Conservation (phyloP, 2,113 vertebrate genomes). For the Gymnobelideus leadbeateri region DNA sequence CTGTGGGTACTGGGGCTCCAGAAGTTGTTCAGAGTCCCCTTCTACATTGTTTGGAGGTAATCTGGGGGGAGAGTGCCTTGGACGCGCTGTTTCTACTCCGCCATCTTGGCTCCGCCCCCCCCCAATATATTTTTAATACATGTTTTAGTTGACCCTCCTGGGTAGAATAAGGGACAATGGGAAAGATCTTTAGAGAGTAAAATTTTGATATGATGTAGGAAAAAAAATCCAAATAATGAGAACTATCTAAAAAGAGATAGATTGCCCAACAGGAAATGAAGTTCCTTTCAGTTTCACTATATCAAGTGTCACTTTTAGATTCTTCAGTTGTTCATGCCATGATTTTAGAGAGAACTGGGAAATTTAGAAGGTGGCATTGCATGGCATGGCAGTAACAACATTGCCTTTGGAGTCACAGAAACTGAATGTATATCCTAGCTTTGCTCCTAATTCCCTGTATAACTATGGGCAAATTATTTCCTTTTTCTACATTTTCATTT, state of each 20-base stretch:
- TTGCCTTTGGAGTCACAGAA: neutral
- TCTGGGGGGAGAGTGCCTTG: no score
- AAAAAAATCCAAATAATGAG: neutral
- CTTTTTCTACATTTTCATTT: neutral
- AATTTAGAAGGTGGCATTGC: neutral
- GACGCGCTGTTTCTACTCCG: no score
- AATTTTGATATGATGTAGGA: neutral
- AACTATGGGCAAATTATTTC: neutral
- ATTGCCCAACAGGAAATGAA: neutral
- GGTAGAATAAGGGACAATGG: neutral
- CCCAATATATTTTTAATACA: neutral
- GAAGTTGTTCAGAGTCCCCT: no score
- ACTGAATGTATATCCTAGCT: neutral
- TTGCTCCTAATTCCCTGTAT: neutral
- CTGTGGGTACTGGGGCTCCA: no score
- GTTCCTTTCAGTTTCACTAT: neutral
- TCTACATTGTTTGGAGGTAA: no score
- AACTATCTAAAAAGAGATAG: neutral
- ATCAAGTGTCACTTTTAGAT: neutral
- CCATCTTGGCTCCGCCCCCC: no score
- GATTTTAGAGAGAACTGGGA: neutral
- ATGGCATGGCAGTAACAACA: neutral
- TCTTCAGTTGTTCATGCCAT: neutral
- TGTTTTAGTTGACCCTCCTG: neutral
- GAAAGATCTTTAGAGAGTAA: neutral